Base-by-base conservation (phyloP, 1,140 invertebrate species). In the Trissolcus basalis region DNA sequence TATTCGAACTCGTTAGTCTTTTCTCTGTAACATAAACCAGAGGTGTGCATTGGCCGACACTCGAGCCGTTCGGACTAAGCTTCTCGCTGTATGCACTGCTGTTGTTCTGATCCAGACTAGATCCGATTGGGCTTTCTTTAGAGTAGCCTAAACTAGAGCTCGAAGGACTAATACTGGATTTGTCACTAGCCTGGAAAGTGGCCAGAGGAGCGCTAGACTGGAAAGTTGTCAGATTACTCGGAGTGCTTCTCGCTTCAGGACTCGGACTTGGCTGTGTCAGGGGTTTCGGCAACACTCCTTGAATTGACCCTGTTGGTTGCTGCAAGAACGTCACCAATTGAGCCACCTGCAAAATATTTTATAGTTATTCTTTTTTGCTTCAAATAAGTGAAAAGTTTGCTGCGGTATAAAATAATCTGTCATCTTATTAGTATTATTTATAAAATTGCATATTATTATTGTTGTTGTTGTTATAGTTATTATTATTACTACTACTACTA, bases 321-420 rank as follows among this genome's bases (percentile, higher is more conserved):
- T 93, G 91, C 0, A 92, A 85, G 74, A 93, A 92, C 78, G 91
- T 91, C 14, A 93, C 91, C 59, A 93, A 83, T 75, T 92, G 92
- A 19, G 89, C 90, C 69, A 92, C 91, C 69, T 72, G 44, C 8
- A 43, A 58, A 71, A 59, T 86, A 90, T 88, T n/a, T 63, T 49
- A 19, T 19, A 19, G 4, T 49, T 4, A 49, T 32, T 49, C 19
- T 27, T 3, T 27, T 27, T 27, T 6, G 19, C 6, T 6, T 27
- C 2, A 6, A 27, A 3, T 6, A 1, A 27, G 19, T 27, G 19
- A 27, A 27, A 27, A 27, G 19, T 27, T 27, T 27, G 19, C 19
- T 27, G 19, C 6, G n/a, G n/a, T n/a, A n/a, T n/a, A n/a, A n/a
- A n/a, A n/a, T n/a, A n/a, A n/a, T n/a, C n/a, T n/a, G n/a, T n/a